Conservation (phyloP, 2,113 vertebrate genomes). For the Butorides virescens region DNA sequence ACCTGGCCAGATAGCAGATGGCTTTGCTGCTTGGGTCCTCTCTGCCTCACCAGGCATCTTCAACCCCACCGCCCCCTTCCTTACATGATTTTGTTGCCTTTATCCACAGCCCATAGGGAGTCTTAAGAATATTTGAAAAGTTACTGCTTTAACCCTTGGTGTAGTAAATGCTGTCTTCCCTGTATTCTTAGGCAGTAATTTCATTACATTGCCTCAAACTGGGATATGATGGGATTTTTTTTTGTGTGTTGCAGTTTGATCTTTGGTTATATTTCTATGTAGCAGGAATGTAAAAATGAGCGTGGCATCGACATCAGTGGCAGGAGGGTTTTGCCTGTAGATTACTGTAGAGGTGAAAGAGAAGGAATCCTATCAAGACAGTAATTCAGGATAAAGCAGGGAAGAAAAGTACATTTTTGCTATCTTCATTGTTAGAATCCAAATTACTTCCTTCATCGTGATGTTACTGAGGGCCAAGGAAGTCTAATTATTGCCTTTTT, state of each 20-base stretch:
- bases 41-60: background rate
- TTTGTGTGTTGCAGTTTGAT: background rate
- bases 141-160: background rate
- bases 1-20: background rate
- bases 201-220: background rate
- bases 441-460: background rate
- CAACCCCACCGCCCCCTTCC: background rate
- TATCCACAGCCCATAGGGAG: background rate
- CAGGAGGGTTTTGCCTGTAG: background rate
- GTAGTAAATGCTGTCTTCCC: background rate
- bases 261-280: background rate
- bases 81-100: background rate
- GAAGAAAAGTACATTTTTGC: background rate
- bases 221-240: background rate
- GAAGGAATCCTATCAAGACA: background rate
- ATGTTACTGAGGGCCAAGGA: background rate
- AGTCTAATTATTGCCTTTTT: background rate
- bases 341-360: background rate
- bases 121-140: background rate
- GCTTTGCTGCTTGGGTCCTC: background rate
- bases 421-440: background rate
- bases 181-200: background rate
- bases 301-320: background rate
- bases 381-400: background rate
- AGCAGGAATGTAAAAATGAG: background rate